Percentiles rank a stretch among this genome's conserved stretches.
These are phyloP conservation scores for Megamerina dolium DNA, from an alignment of 2,888 invertebrate genomes.

Conservation along the genomic window DNA sequence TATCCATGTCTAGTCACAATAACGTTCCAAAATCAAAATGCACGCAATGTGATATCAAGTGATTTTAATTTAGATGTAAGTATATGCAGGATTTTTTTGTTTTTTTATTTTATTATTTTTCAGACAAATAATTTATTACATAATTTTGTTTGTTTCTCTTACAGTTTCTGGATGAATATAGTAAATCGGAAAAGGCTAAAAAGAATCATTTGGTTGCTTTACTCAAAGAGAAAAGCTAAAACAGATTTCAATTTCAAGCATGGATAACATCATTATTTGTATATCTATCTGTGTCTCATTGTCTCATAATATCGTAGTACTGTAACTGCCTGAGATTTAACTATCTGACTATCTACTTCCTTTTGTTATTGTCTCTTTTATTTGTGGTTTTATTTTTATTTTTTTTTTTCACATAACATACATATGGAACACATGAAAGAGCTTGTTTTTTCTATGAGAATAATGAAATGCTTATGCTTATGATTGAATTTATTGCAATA, in stretches of 20 bases:
- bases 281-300: background rate
- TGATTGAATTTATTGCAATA: no score
- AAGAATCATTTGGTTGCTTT: conserved; percentile 43
- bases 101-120: background rate
- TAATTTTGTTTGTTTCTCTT: conserved; percentile 6
- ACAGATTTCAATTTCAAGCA: no score
- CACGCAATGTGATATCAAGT: conserved; percentile 43
- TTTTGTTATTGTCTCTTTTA: no score
- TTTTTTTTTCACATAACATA: no score
- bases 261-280: no score
- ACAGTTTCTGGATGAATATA: conserved; percentile 47
- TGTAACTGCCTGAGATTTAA: no score
- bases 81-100: conserved; percentile 10
- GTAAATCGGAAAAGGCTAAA: conserved; percentile 45
- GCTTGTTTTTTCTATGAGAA: no score
- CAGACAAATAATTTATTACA: background rate
- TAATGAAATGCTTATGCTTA: no score
- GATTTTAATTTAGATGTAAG: conserved; percentile 48
- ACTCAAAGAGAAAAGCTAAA: conserved; percentile 31
- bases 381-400: no score
- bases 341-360: no score
- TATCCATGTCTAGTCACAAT: conserved; percentile 48
- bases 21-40: conserved; percentile 44
- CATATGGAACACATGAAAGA: no score
- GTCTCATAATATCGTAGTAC: conserved; percentile 9